Conservation (phyloP, 2,113 vertebrate genomes). For the Junco hyemalis region DNA sequence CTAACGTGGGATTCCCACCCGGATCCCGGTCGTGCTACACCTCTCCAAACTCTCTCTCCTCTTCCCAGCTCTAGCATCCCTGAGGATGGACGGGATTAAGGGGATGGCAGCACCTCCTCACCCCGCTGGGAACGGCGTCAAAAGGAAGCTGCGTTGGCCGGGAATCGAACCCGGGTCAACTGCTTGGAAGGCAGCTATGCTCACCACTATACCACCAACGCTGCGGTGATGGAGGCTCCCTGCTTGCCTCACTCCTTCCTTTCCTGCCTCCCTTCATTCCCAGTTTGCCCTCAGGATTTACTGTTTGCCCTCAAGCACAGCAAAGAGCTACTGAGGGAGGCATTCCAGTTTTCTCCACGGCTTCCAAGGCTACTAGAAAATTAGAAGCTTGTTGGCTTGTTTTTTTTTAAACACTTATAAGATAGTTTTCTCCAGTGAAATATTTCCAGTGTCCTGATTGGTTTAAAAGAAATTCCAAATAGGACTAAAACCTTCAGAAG, state of each 20-base stretch:
- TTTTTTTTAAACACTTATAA: background rate
- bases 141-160: background rate
- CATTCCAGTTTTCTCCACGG: background rate
- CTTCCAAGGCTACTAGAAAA: background rate
- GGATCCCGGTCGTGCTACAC: rapidly evolving
- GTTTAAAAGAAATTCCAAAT: background rate
- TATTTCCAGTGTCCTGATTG: rapidly evolving
- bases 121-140: rapidly evolving
- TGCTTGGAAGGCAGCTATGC: constrained; percentile 83
- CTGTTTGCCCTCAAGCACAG: rapidly evolving
- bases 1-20: rapidly evolving
- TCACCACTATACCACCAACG: constrained; percentile 81
- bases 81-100: rapidly evolving
- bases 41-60: rapidly evolving
- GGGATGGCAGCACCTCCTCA: rapidly evolving
- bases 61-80: rapidly evolving
- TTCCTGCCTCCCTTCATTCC: rapidly evolving
- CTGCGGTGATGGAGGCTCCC: rapidly evolving
- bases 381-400: background rate
- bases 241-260: rapidly evolving
- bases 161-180: constrained; percentile 73
- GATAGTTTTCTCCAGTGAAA: background rate
- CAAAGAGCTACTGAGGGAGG: rapidly evolving
- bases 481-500: background rate
- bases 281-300: rapidly evolving